Evolutionary conservation across 2,888 invertebrate genomes (phyloP).

Genomic region (Allophyes oxyacanthae): DNA sequence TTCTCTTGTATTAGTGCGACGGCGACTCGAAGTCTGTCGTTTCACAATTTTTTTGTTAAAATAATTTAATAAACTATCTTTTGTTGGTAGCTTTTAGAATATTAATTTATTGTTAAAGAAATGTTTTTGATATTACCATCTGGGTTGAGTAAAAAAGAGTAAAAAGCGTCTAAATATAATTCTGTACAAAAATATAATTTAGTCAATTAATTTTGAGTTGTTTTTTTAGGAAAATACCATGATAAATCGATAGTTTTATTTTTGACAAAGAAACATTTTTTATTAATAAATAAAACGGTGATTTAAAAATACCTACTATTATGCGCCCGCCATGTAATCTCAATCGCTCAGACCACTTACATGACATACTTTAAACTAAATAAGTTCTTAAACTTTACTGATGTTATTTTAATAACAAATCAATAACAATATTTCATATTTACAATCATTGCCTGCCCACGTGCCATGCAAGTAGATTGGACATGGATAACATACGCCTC

Average conservation of each 20-base stretch:
- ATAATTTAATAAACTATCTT: slow-evolving; percentile 65
- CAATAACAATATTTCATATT: slow-evolving; percentile 69
- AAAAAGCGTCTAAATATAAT: slow-evolving; percentile 8
- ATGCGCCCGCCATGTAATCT: no score
- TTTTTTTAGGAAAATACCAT: no score
- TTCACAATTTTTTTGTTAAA: slow-evolving; percentile 56
- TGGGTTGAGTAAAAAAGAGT: slow-evolving; percentile 39
- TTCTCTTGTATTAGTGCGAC: slow-evolving; percentile 62
- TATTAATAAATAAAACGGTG: no score
- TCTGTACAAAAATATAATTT: no score
- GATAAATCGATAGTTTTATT: no score
- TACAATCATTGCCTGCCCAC: slow-evolving; percentile 65
- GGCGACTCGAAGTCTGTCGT: slow-evolving; percentile 82
- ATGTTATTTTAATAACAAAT: slow-evolving; percentile 65
- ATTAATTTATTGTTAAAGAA: slow-evolving; percentile 49
- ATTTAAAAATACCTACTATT: no score
- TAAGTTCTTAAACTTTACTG: slow-evolving; percentile 42
- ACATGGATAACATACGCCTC: slow-evolving; percentile 64
- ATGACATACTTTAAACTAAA: slow-evolving; percentile 4
- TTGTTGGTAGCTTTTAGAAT: slow-evolving; percentile 52
- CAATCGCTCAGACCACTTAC: no score
- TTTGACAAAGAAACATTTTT: no score
- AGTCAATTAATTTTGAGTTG: no score
- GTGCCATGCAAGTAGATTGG: slow-evolving; percentile 54
- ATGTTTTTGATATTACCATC: slow-evolving; percentile 31